phyloP scores from a whole-genome alignment of 2,113 vertebrate genomes.

The Recurvirostra avosetta region DNA sequence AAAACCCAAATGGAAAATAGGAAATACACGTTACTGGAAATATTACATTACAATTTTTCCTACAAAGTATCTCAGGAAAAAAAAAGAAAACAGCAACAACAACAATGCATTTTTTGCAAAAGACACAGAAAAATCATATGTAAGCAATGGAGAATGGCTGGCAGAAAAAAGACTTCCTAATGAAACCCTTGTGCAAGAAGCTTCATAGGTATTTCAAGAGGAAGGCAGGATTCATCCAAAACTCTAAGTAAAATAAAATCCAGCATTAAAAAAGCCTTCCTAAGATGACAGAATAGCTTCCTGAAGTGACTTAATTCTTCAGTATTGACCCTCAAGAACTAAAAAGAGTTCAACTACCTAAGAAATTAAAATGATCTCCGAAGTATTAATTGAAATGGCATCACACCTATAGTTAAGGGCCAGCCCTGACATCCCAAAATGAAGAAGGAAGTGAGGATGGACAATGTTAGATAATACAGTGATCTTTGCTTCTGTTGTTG shows the following conservation, averaged over 20 bases:
- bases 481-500: background rate
- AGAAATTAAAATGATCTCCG: background rate
- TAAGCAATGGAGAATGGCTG: background rate
- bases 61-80: background rate
- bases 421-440: background rate
- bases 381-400: background rate
- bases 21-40: background rate
- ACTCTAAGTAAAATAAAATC: background rate
- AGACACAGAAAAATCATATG: background rate
- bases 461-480: background rate
- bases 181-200: background rate
- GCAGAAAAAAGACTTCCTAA: background rate
- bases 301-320: background rate
- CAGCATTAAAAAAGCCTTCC: background rate
- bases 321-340: background rate
- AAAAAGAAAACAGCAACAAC: background rate
- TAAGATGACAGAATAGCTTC: background rate
- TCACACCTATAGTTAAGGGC: background rate
- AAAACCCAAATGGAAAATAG: background rate
- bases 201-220: background rate
- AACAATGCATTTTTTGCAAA: background rate
- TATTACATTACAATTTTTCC: background rate
- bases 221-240: background rate
- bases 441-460: background rate
- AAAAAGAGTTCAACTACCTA: background rate